phyloP scores from a whole-genome alignment of 2,888 invertebrate species.

The Philereme vetulata region DNA sequence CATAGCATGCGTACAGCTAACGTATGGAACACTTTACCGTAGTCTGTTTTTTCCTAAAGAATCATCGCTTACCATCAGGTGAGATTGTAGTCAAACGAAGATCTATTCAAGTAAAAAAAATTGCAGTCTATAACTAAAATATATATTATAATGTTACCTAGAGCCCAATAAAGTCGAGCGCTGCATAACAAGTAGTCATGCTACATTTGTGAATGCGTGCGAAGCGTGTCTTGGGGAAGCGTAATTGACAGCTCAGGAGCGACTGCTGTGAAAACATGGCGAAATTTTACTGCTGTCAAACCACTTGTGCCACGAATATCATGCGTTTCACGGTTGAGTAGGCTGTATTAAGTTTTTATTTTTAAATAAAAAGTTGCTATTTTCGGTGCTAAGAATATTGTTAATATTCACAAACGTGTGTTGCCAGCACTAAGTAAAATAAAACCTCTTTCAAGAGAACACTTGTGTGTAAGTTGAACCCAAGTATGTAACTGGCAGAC shows the following conservation, averaged over 20 bases:
- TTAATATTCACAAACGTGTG: too few relatives aligned
- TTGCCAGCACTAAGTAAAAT: too few relatives aligned
- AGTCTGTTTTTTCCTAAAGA: too few relatives aligned
- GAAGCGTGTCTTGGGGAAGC: conserved; percentile 62
- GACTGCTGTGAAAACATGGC: conserved; percentile 76
- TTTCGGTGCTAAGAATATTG: background rate
- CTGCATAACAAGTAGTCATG: conserved; percentile 7
- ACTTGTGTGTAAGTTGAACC: too few relatives aligned
- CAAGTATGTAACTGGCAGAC: too few relatives aligned
- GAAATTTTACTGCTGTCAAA: conserved; percentile 71
- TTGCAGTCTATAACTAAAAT: too few relatives aligned
- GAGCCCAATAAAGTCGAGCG: background rate
- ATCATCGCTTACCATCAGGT: too few relatives aligned
- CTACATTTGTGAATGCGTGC: conserved; percentile 60
- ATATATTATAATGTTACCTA: too few relatives aligned
- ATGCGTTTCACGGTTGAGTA: background rate
- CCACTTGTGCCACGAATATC: conserved; percentile 48
- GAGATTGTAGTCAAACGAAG: too few relatives aligned
- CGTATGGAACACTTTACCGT: too few relatives aligned
- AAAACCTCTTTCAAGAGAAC: too few relatives aligned
- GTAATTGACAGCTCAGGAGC: conserved; percentile 75
- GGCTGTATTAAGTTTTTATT: background rate
- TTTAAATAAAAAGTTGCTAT: background rate
- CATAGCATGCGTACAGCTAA: too few relatives aligned
- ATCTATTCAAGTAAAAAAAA: background rate